Percentiles rank a stretch among this genome's conserved stretches.
These are phyloP conservation scores for Ctena decussata DNA, from an alignment of 2,888 invertebrate species.

Conservation along the genomic window DNA sequence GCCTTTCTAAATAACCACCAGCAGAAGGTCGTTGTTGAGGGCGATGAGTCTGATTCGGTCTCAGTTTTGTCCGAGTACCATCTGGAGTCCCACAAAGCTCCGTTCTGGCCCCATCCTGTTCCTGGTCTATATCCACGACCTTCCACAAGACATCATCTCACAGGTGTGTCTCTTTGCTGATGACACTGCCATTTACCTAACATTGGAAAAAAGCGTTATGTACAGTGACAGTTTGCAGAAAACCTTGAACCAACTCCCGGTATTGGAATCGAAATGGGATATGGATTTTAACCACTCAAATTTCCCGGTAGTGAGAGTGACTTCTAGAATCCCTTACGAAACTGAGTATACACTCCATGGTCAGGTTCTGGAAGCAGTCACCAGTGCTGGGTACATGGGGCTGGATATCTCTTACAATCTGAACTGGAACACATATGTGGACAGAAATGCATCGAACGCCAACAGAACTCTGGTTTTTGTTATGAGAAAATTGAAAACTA, in stretches of 20 bases:
- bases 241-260: neutral
- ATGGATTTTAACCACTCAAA: neutral
- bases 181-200: constrained; percentile 4
- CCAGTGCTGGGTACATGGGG: too few species aligned
- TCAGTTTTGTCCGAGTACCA: too few species aligned
- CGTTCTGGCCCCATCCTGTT: neutral
- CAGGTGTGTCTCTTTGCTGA: too few species aligned
- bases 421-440: too few species aligned
- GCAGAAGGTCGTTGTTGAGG: neutral
- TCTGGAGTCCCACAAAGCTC: neutral
- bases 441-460: too few species aligned
- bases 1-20: neutral
- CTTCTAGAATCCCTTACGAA: too few species aligned
- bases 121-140: neutral
- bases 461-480: too few species aligned
- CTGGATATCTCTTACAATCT: too few species aligned
- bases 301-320: neutral
- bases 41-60: neutral
- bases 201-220: neutral
- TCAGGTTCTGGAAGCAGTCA: too few species aligned
- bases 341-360: too few species aligned
- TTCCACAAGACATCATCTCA: too few species aligned
- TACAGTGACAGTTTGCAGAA: neutral
- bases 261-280: neutral
- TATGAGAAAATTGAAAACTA: too few species aligned